phyloP scores from a whole-genome alignment of 2,113 vertebrate genomes.

The Telmatochromis bifrenatus region DNA sequence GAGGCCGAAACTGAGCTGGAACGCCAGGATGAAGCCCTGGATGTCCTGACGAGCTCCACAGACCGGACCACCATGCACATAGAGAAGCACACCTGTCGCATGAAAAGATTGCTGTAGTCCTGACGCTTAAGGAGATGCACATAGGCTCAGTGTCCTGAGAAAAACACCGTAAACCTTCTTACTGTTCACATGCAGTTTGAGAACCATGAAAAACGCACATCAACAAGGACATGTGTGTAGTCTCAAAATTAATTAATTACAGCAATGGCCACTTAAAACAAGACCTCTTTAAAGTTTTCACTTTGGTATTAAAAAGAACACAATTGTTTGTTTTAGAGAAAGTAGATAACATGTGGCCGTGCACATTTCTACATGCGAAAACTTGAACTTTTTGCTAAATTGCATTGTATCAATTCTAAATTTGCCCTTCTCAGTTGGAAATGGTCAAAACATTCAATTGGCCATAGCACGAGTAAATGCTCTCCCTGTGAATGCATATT shows the following conservation, averaged over 20 bases:
- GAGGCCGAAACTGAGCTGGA: constrained; percentile 86
- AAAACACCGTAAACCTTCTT: not conserved
- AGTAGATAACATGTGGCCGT: not conserved
- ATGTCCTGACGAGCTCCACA: constrained; percentile 72
- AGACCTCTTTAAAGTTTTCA: not conserved
- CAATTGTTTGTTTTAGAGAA: not conserved
- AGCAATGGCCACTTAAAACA: not conserved
- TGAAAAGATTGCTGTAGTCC: constrained; percentile 77
- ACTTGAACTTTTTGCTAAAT: not conserved
- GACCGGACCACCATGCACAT: constrained; percentile 76
- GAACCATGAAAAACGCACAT: not conserved
- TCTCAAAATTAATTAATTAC: not conserved
- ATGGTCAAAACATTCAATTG: not conserved
- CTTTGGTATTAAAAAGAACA: not conserved
- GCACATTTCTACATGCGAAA: not conserved
- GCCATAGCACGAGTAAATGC: not conserved
- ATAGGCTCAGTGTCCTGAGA: not conserved
- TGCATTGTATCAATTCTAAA: not conserved
- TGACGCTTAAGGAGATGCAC: not conserved
- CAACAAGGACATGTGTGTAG: not conserved
- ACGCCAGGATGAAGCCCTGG: constrained; percentile 84
- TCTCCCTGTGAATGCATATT: not conserved
- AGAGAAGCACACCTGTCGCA: constrained; percentile 81
- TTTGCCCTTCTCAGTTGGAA: not conserved
- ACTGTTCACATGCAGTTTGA: not conserved